phyloP scores from a whole-genome alignment of 2,888 invertebrate genomes.

The Sarcophaga rosellei region DNA sequence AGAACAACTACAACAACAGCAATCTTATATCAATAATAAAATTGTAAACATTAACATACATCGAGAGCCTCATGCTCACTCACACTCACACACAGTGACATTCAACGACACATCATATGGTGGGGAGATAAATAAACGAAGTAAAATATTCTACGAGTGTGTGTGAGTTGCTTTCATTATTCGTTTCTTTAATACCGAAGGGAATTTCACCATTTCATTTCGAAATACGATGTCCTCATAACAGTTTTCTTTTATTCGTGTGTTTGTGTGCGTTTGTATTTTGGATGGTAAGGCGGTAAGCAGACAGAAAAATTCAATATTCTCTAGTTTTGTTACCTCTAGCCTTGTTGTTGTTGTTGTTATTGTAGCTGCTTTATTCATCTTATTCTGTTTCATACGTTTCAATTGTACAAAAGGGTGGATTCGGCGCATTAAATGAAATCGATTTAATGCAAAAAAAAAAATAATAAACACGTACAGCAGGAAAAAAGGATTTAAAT shows the following conservation, averaged over 20 bases:
- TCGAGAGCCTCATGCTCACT: background rate
- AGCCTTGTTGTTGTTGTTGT: conserved; percentile 50
- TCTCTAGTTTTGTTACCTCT: conserved; percentile 35
- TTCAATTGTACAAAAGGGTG: conserved; percentile 42
- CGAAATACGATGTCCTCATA: conserved; percentile 51
- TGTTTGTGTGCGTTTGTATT: conserved; percentile 4
- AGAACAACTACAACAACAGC: background rate
- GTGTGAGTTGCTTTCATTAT: background rate
- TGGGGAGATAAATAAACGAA: conserved; percentile 59
- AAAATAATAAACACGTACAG: background rate
- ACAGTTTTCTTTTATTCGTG: conserved; percentile 1
- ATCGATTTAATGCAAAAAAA: conserved; percentile 71
- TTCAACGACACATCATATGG: background rate
- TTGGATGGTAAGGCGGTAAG: conserved; percentile 54
- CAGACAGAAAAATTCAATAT: conserved; percentile 26
- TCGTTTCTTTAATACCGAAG: conserved; percentile 64
- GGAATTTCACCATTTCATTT: conserved; percentile 67
- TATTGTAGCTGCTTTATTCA: conserved; percentile 18
- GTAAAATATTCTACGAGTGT: conserved; percentile 25
- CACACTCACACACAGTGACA: background rate
- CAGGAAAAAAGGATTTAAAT: conserved; percentile 67
- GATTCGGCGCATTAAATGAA: conserved; percentile 77
- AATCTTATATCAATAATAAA: conserved; percentile 50
- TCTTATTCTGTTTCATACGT: background rate
- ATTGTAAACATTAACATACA: conserved; percentile 55